phyloP scores from a whole-genome alignment of 2,113 vertebrate species.

The Pituophis catenifer region DNA sequence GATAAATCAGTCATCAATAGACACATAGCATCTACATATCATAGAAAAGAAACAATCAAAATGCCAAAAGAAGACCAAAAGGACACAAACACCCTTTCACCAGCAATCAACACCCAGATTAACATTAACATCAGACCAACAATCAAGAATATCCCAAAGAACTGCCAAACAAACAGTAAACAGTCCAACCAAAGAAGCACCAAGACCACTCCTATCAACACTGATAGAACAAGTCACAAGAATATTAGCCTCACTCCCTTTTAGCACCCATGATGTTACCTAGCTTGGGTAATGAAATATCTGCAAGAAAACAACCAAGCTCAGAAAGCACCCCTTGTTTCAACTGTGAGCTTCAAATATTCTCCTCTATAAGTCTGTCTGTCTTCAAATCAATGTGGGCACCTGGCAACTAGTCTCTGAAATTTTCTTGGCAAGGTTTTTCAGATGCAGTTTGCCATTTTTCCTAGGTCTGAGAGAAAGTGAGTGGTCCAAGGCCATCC shows the following conservation, averaged over 20 bases:
- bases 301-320: neutral
- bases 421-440: neutral
- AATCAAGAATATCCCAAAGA: neutral
- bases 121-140: neutral
- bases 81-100: neutral
- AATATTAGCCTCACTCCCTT: neutral
- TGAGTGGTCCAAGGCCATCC: neutral
- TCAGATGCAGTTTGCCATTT: neutral
- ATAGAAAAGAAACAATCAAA: neutral
- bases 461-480: neutral
- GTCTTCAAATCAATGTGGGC: neutral
- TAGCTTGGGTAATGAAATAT: neutral
- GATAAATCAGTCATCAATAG: neutral
- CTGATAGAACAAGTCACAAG: neutral
- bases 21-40: neutral
- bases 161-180: neutral
- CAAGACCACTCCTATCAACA: neutral
- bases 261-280: neutral
- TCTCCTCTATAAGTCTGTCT: neutral
- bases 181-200: neutral
- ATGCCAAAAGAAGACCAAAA: neutral
- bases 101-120: neutral
- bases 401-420: neutral
- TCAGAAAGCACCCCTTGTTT: too few species aligned
- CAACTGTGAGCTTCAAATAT: neutral